Evolutionary conservation across 2,888 invertebrate genomes (phyloP).

Genomic region (Abrostola triplasia): DNA sequence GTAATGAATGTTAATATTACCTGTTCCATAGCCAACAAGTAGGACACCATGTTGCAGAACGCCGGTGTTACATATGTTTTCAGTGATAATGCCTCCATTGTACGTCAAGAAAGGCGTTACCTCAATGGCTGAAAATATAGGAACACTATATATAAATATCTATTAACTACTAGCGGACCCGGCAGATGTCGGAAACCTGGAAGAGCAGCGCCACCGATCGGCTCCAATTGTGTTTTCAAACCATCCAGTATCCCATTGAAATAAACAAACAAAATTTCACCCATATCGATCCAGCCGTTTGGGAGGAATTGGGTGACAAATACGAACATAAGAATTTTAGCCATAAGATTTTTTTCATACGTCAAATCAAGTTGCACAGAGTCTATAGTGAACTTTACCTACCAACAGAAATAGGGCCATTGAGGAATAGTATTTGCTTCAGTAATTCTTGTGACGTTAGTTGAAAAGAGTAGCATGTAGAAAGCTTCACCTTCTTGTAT

Average conservation of each 20-base stretch:
- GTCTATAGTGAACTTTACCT: background rate
- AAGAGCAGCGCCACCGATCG: no score
- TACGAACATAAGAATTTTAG: no score
- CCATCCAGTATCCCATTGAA: no score
- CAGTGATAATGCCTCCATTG: background rate
- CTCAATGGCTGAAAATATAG: conserved; percentile 7
- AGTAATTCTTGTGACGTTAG: conserved; percentile 77
- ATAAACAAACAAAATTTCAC: no score
- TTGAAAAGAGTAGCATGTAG: conserved; percentile 15
- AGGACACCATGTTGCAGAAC: background rate
- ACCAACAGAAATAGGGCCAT: conserved; percentile 40
- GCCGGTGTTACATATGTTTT: conserved; percentile 8
- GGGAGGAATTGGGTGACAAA: no score
- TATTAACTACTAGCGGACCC: no score
- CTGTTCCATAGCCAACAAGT: background rate
- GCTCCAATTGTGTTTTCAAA: no score
- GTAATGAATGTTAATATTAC: background rate
- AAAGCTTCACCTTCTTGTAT: conserved; percentile 10
- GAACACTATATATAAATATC: background rate
- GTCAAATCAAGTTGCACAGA: background rate
- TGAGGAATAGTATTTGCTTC: conserved; percentile 23
- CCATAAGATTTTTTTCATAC: no score
- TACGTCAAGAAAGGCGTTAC: background rate
- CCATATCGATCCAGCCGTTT: no score
- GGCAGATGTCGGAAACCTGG: no score